Evolutionary conservation across 2,797 vertebrate genomes (phyloP).

Genomic region (Pseudotriccus pelzelni): DNA sequence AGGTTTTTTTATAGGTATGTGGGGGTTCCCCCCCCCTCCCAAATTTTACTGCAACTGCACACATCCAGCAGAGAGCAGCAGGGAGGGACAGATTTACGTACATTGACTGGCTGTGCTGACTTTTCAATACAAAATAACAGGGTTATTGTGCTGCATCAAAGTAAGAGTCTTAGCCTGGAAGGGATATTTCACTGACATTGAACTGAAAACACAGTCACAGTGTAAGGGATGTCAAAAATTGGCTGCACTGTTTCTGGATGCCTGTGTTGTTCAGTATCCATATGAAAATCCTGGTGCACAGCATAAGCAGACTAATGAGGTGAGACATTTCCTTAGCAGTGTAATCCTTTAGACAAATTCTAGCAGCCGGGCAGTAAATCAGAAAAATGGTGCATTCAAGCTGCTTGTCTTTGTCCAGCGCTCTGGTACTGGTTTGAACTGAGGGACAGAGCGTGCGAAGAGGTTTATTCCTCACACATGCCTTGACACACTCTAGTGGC

Average conservation of each 20-base stretch:
- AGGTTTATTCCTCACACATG: not conserved
- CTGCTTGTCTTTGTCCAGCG: not conserved
- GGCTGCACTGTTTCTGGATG: conserved; percentile 38
- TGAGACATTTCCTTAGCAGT: not conserved
- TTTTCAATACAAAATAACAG: conserved; percentile 50
- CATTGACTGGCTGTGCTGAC: conserved; percentile 25
- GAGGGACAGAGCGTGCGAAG: not conserved
- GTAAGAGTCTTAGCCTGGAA: conserved; percentile 51
- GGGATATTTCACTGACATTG: conserved; percentile 60
- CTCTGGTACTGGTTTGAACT: not conserved
- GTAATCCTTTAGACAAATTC: not conserved
- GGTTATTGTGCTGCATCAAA: conserved; percentile 39
- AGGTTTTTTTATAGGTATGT: conserved; percentile 29
- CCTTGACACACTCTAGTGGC: conserved; percentile 70
- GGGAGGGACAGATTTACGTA: not conserved
- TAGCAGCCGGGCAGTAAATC: not conserved
- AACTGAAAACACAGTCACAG: conserved; percentile 50
- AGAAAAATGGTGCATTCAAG: not conserved
- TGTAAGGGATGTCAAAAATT: conserved; percentile 56
- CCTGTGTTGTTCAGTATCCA: not conserved
- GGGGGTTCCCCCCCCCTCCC: not conserved
- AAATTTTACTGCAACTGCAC: conserved; percentile 5
- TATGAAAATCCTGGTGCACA: not conserved
- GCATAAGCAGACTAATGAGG: not conserved
- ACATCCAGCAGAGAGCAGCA: not conserved